These are phyloP conservation scores for human (Homo sapiens) DNA, from an alignment of 2,113 vertebrate genomes.

Conservation along the genomic window DNA sequence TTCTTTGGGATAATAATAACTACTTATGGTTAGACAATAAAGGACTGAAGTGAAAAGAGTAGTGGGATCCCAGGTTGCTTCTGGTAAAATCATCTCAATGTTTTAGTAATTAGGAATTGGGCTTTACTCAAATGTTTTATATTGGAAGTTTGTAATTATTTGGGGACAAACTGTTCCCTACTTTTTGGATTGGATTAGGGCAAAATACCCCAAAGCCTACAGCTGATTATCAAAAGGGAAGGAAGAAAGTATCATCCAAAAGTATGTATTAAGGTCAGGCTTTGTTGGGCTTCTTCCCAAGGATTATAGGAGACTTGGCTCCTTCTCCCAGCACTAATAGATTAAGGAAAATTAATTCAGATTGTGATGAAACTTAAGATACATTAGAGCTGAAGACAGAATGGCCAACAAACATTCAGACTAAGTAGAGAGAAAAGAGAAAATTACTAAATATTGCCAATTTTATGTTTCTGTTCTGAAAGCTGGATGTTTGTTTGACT, in stretches of 20 bases:
- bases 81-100: background rate
- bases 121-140: background rate
- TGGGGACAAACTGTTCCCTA: background rate
- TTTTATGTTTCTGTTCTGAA: background rate
- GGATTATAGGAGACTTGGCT: background rate
- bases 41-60: background rate
- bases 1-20: background rate
- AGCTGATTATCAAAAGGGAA: background rate
- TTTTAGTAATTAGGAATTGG: background rate
- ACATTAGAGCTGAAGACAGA: background rate
- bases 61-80: background rate
- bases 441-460: background rate
- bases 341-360: slow-evolving; percentile 8
- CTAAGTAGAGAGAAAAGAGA: slow-evolving; percentile 14
- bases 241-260: background rate
- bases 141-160: slow-evolving; percentile 2
- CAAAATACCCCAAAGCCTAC: background rate
- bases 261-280: background rate
- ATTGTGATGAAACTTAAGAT: slow-evolving; percentile 20
- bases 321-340: background rate
- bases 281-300: background rate
- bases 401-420: background rate
- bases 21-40: background rate
- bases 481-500: slow-evolving; percentile 32
- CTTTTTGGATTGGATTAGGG: background rate